A percentile compares a stretch with the other conserved stretches of the same genome.
Conservation (phyloP, 2,888 invertebrate genomes). For the Erebia aethiops region DNA sequence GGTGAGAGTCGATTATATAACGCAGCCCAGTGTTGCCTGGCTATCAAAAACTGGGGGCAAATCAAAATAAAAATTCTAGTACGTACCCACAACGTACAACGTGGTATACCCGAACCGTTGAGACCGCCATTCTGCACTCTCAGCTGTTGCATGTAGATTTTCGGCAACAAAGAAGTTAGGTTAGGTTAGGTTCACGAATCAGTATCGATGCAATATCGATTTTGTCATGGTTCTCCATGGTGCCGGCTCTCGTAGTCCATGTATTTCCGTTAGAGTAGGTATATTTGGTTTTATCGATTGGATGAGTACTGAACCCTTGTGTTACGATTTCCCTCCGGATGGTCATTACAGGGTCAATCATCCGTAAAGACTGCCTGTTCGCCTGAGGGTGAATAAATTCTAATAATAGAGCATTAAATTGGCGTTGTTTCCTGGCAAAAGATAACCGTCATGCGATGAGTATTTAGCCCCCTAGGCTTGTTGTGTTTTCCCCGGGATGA, state of each 20-base stretch:
- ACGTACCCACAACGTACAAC: too few relatives aligned
- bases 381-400: slow-evolving; percentile 21
- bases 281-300: slow-evolving; percentile 6
- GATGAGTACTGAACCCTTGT: slow-evolving; percentile 19
- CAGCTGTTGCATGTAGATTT: background rate
- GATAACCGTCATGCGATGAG: slow-evolving; percentile 15
- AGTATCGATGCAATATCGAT: background rate
- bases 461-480: slow-evolving; percentile 1
- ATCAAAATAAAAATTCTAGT: too few relatives aligned
- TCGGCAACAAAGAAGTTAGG: background rate
- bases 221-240: background rate
- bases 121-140: too few relatives aligned
- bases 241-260: background rate
- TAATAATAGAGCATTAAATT: slow-evolving; percentile 21
- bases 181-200: background rate
- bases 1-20: too few relatives aligned
- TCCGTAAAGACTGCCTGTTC: slow-evolving; percentile 9
- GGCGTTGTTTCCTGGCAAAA: slow-evolving; percentile 17
- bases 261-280: slow-evolving; percentile 4
- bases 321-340: slow-evolving; percentile 21
- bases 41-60: too few relatives aligned
- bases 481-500: background rate
- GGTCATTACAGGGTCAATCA: slow-evolving; percentile 21
- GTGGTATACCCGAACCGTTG: too few relatives aligned
- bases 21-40: too few relatives aligned